Evolutionary conservation across 2,797 vertebrate species (phyloP).

Genomic region (Hapalemur alaotrensis): DNA sequence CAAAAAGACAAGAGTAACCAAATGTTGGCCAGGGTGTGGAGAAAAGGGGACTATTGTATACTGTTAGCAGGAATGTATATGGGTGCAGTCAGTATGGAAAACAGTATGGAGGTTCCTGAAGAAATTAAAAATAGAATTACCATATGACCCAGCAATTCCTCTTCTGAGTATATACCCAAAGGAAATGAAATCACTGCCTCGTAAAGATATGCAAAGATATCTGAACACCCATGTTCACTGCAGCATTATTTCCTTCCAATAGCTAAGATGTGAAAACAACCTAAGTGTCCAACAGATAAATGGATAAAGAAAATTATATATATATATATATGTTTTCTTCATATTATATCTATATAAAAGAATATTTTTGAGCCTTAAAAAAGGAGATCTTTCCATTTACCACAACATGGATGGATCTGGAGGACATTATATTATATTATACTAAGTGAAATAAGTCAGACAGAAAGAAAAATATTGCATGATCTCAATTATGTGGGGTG

Average conservation of each 20-base stretch:
- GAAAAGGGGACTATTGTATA: not conserved
- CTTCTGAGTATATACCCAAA: not conserved
- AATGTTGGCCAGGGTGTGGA: not conserved
- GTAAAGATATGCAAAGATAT: not conserved
- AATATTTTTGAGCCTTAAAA: not conserved
- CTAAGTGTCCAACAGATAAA: not conserved
- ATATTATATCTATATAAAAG: too few species aligned
- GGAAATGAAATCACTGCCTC: not conserved
- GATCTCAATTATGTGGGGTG: not conserved
- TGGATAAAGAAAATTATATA: not conserved
- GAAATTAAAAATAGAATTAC: not conserved
- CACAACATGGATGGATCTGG: not conserved
- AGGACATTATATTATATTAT: not conserved
- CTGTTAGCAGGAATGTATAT: not conserved
- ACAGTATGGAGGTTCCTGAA: not conserved
- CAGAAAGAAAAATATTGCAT: not conserved
- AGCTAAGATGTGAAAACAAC: not conserved
- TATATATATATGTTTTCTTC: too few species aligned
- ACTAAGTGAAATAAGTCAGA: not conserved
- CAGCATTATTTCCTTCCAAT: not conserved
- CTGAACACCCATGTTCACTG: not conserved
- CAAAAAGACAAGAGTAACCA: not conserved
- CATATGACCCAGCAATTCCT: not conserved
- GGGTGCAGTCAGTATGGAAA: too few species aligned
- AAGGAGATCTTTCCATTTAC: not conserved